Evolutionary conservation across 2,113 vertebrate species (phyloP).

Genomic region (Nerophis lumbriciformis): DNA sequence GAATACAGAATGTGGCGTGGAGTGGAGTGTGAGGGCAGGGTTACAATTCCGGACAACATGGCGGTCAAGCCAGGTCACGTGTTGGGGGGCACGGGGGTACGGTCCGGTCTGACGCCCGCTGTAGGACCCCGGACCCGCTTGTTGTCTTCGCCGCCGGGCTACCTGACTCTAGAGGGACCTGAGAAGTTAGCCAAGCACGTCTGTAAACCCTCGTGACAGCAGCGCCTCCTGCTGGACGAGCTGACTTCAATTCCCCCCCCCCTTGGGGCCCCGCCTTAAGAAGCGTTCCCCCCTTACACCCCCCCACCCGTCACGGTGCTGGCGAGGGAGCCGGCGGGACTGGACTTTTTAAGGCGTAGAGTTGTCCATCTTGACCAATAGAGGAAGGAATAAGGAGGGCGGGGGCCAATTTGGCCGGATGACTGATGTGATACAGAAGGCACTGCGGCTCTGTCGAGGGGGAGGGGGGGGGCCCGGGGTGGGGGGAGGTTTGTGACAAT

Average conservation of each 20-base stretch:
- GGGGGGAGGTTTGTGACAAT: conserved; percentile 27
- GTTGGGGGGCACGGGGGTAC: conserved; percentile 26
- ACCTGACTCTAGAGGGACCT: conserved; percentile 67
- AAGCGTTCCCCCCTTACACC: conserved; percentile 4
- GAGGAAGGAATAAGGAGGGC: conserved; percentile 9
- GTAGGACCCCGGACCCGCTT: conserved; percentile 31
- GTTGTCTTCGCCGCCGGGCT: conserved; percentile 33
- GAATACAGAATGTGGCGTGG: too few species aligned
- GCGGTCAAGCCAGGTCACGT: too few species aligned
- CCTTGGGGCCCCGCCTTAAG: conserved; percentile 29
- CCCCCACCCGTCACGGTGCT: conserved; percentile 20
- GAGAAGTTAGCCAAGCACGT: conserved; percentile 66
- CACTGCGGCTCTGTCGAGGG: conserved; percentile 71
- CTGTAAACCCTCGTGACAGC: conserved; percentile 52
- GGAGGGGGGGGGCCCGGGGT: conserved; percentile 22
- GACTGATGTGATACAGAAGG: conserved; percentile 69
- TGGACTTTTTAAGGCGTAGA: conserved; percentile 61
- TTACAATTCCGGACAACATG: conserved; percentile 58
- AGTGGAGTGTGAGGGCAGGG: conserved; percentile 39
- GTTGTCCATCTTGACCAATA: conserved; percentile 39
- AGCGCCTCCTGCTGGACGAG: conserved; percentile 37
- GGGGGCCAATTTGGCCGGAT: conserved; percentile 6
- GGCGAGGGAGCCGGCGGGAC: conserved; percentile 38
- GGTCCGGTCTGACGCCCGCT: conserved; percentile 33
- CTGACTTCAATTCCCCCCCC: background rate